Base-by-base conservation (phyloP, 2,797 vertebrate species). In the Rhynchonycteris naso region DNA sequence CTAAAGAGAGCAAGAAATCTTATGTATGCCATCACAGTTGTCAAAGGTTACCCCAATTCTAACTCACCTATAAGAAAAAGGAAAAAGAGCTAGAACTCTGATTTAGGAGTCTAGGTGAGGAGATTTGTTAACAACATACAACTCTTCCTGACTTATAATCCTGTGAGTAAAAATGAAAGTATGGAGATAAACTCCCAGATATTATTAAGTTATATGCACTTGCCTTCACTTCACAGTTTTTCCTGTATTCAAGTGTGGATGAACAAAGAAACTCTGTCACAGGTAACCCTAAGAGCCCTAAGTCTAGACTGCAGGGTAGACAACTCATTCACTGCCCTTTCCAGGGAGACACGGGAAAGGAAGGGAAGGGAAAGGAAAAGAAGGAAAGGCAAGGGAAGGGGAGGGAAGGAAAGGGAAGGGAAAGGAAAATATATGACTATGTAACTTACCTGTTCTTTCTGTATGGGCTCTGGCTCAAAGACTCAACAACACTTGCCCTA, bases 401-500 rank as follows among this genome's bases (percentile, higher is more conserved):
- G 79, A 2, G 13, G 14, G 81, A 90, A 14, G 71, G 33, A 33
- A 24, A 87, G 13, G 7, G 28, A 43, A 69, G 28, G 30, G 8
- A 83, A 43, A 7, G 69, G 21, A 30, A 68, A 18, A 38, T 15
- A 10, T 15, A 10, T 12, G 5, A 78, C 35, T 66, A 10, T 22
- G 0, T 18, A 35, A 22, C 5, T n/a, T 52, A 35, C 33, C 82
- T 54, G 13, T 4, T 84, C 18, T 16, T 72, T 35, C 19, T 9
- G 9, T 2, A 47, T 0, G 4, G 14, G 12, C 16, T 74, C 35
- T 38, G 19, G 8, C 10, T 47, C 3, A 13, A 21, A 3, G 8
- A 5, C 4, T 87, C 76, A 47, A 28, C 14, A n/a, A 28, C 24
- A 7, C 38, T 26, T 56, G 14, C 30, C 72, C 33, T 26, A 90